Evolutionary conservation across 2,888 invertebrate species (phyloP).

Genomic region (Polyploca ridens): DNA sequence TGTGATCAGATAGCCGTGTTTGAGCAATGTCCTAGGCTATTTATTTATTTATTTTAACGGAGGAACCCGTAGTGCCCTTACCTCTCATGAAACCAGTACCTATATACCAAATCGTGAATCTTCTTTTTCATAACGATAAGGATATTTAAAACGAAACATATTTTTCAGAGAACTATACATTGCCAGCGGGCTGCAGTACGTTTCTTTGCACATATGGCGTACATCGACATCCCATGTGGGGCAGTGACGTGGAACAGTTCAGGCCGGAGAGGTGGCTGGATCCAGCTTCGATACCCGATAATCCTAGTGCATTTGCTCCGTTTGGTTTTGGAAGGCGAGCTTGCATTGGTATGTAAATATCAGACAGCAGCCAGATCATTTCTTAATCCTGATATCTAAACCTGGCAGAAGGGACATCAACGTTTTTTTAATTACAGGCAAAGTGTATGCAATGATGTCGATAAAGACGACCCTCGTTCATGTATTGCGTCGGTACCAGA

Average conservation of each 20-base stretch:
- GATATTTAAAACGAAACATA: no score
- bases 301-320: conserved; percentile 17
- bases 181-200: conserved; percentile 29
- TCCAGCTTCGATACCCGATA: conserved; percentile 7
- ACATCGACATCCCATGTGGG: conserved; percentile 32
- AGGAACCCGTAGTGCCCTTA: no score
- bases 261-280: conserved; percentile 35
- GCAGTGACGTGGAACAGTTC: conserved; percentile 28
- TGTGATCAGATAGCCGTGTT: no score
- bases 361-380: no score
- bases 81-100: no score
- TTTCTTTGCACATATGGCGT: conserved; percentile 21
- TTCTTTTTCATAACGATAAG: no score
- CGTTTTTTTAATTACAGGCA: not conserved
- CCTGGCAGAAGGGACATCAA: no score
- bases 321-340: not conserved
- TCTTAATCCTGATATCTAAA: no score
- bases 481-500: conserved; percentile 21
- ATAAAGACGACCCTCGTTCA: conserved; percentile 28
- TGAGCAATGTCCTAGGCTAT: no score
- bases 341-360: not conserved
- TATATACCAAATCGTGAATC: no score
- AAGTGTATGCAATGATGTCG: conserved; percentile 8
- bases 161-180: conserved; percentile 6
- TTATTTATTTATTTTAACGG: no score